Conservation (phyloP, 1,140 invertebrate species). For the Drosophila parvula region DNA sequence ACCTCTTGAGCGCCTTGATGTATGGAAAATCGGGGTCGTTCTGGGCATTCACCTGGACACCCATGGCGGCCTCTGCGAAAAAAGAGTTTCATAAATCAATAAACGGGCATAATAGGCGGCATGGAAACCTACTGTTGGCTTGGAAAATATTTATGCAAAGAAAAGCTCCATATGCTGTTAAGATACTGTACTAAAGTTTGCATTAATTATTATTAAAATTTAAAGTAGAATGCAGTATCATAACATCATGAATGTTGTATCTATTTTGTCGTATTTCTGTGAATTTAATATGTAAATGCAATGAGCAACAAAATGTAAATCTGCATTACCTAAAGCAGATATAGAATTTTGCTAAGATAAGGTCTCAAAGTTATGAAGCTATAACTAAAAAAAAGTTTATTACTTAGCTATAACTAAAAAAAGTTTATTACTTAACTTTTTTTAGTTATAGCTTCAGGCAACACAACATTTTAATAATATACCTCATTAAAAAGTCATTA, state of each 20-base stretch:
- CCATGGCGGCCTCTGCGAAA: conserved; percentile 88
- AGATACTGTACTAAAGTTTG: too few relatives aligned
- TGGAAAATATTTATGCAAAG: neutral
- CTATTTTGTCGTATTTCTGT: neutral
- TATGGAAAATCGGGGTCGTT: conserved; percentile 86
- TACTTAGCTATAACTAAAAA: too few relatives aligned
- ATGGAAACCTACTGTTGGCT: neutral
- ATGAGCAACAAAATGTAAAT: too few relatives aligned
- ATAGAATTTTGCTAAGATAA: neutral
- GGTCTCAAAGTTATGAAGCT: neutral
- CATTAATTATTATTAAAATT: too few relatives aligned
- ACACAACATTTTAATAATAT: too few relatives aligned
- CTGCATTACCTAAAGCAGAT: neutral
- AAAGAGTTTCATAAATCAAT: conserved; percentile 10
- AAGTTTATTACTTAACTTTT: too few relatives aligned
- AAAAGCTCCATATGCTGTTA: too few relatives aligned
- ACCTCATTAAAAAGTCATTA: neutral
- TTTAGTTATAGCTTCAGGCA: too few relatives aligned
- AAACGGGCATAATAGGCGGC: neutral
- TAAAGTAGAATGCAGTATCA: too few relatives aligned
- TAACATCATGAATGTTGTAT: too few relatives aligned
- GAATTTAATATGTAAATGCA: neutral
- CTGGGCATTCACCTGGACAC: conserved; percentile 87
- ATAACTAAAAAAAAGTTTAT: too few relatives aligned
- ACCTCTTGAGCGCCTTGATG: conserved; percentile 86